Evolutionary conservation across 1,140 invertebrate species (phyloP).

Genomic region (Subanguina moxae): DNA sequence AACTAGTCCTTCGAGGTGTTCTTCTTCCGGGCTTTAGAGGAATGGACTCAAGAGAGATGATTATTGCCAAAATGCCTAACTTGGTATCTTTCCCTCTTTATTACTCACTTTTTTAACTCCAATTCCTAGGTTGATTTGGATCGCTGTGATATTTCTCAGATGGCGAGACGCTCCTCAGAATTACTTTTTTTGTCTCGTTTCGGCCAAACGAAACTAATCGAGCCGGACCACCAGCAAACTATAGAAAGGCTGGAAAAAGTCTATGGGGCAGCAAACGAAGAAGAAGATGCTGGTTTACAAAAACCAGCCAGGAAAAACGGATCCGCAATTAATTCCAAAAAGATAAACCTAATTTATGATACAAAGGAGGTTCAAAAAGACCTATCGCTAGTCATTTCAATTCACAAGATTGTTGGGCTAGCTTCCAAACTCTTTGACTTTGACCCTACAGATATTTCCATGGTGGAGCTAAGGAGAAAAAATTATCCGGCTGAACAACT

Average conservation of each 20-base stretch:
- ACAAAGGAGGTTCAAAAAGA: not conserved
- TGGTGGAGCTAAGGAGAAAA: not conserved
- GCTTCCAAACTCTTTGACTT: constrained; percentile 24
- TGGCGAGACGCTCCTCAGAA: constrained; percentile 26
- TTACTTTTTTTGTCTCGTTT: constrained; percentile 32
- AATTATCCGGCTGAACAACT: constrained; percentile 21
- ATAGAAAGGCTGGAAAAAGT: constrained; percentile 12
- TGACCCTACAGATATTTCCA: constrained; percentile 18
- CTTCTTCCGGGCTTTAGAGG: constrained; percentile 36
- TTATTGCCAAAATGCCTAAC: constrained; percentile 38
- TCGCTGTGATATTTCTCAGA: constrained; percentile 27
- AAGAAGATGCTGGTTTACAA: not conserved
- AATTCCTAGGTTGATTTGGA: constrained; percentile 27
- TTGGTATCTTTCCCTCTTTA: constrained; percentile 9
- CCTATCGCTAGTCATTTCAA: constrained; percentile 23
- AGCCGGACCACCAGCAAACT: constrained; percentile 6
- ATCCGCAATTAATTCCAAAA: constrained; percentile 16
- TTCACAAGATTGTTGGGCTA: constrained; percentile 29
- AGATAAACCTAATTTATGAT: constrained; percentile 9
- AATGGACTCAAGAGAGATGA: constrained; percentile 34
- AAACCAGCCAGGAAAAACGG: not conserved
- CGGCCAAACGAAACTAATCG: not conserved
- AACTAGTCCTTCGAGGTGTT: constrained; percentile 20
- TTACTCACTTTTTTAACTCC: not conserved
- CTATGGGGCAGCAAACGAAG: constrained; percentile 11